Evolutionary conservation across 1,140 invertebrate genomes (phyloP), one percentile per base, ranked within the genome.

Genomic region (Nomia melanderi): DNA sequence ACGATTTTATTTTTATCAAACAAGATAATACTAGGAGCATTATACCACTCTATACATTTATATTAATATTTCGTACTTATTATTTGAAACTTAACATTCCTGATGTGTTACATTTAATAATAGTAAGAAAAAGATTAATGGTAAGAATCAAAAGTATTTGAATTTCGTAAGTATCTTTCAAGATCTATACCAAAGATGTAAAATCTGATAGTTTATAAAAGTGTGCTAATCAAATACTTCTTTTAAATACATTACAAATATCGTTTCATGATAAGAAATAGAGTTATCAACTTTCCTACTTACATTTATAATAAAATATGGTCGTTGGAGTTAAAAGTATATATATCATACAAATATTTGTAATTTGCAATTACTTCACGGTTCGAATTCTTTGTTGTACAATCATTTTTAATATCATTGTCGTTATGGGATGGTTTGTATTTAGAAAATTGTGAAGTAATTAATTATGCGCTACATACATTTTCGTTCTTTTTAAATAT

Each of bases 101-200:
- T 62, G 23, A 56, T 82, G 69, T 65, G 41, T 82, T 73, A 62
- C n/a, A 27, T 23, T 78, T 31, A 50, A 65, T 29, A 12, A 47
- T 33, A 50, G 25, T 36, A 69, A 57, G 6, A 62, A 44, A 44
- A 70, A 77, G 23, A 9, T 29, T 17, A 17, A 5, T 57, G n/a
- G n/a, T 75, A 75, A 77, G n/a, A 83, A 84, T 83, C 47, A 83
- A 73, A 83, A 77, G 33, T 72, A 53, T 50, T 76, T 63, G 12
- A 79, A 80, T 70, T 84, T 75, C 31, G 14, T 59, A 72, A 54
- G 70, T 73, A 59, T 74, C 29, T 76, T 80, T 77, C 56, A 69
- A 83, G 54, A 44, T 80, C n/a, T n/a, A 44, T 82, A 84, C 73
- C 82, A 83, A 84, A 84, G 69, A 83, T 80, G 62, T 70, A 76